phyloP scores from a whole-genome alignment of 2,797 vertebrate genomes.

The Sebastes steindachneri region DNA sequence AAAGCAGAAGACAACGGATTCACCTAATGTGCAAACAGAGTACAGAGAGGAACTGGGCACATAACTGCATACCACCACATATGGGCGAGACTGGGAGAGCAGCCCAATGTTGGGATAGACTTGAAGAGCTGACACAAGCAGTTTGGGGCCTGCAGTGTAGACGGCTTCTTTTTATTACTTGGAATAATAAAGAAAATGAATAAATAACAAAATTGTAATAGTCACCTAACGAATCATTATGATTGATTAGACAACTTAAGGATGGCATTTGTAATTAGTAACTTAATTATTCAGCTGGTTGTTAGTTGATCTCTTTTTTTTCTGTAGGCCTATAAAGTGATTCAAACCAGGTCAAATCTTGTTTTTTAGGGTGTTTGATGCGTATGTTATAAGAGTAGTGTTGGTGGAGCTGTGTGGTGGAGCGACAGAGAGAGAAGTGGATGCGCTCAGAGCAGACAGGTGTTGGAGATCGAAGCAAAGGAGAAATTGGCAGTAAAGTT shows the following conservation, averaged over 20 bases:
- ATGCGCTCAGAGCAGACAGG: too few species aligned
- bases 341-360: too few species aligned
- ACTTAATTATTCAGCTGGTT: not conserved
- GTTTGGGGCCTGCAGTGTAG: not conserved
- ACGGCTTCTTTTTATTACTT: not conserved
- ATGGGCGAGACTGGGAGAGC: constrained; percentile 17
- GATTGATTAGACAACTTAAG: not conserved
- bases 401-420: too few species aligned
- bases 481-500: too few species aligned
- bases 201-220: not conserved
- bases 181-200: not conserved
- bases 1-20: constrained; percentile 27
- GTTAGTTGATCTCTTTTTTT: too few species aligned
- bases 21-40: constrained; percentile 20
- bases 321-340: too few species aligned
- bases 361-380: too few species aligned
- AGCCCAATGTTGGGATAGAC: constrained; percentile 3
- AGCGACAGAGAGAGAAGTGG: too few species aligned
- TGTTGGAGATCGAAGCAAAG: too few species aligned
- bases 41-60: not conserved
- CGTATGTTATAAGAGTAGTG: too few species aligned
- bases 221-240: not conserved
- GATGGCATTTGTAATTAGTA: not conserved
- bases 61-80: constrained; percentile 12
- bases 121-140: constrained; percentile 40